phyloP scores from a whole-genome alignment of 92 coral and sea anemone genomes.

The Umimayanthus chanpuru region DNA sequence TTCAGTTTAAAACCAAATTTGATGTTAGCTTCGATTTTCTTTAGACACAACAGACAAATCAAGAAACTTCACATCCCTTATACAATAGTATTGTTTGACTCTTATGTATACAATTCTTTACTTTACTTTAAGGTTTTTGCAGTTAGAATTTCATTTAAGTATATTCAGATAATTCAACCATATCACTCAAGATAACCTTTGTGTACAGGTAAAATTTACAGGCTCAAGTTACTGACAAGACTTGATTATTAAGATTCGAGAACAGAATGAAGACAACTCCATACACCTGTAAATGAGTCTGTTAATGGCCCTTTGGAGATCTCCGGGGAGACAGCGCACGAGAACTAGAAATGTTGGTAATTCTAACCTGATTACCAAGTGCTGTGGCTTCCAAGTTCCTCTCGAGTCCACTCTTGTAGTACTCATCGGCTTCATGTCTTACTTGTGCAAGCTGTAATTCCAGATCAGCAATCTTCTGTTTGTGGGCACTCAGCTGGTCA shows the following conservation, averaged over 20 bases:
- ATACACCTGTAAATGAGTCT: not conserved
- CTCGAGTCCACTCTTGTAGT: slow-evolving; percentile 91
- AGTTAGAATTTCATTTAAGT: too few species aligned
- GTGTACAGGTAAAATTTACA: too few species aligned
- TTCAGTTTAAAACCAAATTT: not conserved
- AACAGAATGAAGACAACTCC: not conserved
- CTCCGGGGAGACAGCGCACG: not conserved
- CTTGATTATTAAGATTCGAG: too few species aligned
- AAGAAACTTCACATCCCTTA: too few species aligned
- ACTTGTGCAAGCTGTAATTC: slow-evolving; percentile 88
- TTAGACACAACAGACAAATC: not conserved
- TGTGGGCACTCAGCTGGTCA: slow-evolving; percentile 73
- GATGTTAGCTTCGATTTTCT: not conserved
- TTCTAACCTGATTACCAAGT: slow-evolving; percentile 86
- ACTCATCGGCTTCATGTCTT: slow-evolving; percentile 92
- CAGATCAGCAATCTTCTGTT: slow-evolving; percentile 76
- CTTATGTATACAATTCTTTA: too few species aligned
- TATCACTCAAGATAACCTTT: too few species aligned
- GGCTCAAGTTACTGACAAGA: too few species aligned
- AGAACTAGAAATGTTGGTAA: not conserved
- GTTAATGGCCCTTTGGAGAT: not conserved
- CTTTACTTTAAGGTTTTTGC: too few species aligned
- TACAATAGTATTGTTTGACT: too few species aligned
- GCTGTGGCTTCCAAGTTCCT: slow-evolving; percentile 91
- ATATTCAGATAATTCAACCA: too few species aligned